A percentile compares a stretch with the other conserved stretches of the same genome.
These are phyloP conservation scores for Vulpes lagopus DNA, from an alignment of 2,113 vertebrate species.

Conservation along the genomic window DNA sequence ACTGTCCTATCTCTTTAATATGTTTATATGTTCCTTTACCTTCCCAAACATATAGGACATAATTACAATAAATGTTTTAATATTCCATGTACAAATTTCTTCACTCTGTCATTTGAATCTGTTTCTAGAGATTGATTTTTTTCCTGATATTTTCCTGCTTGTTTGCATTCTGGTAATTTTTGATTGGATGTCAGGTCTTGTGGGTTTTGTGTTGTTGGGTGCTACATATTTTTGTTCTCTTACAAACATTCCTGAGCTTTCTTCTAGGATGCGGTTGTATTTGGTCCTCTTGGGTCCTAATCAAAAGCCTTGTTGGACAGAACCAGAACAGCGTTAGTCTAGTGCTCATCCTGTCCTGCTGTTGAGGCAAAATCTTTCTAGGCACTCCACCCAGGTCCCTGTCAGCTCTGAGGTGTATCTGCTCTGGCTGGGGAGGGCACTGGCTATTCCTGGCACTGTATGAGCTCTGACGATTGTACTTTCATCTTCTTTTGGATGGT, in stretches of 20 bases:
- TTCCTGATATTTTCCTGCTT: not conserved
- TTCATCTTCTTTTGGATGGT: not conserved
- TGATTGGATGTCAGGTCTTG: not conserved
- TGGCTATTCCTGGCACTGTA: rapidly evolving
- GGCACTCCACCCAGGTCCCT: not conserved
- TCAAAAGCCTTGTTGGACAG: not conserved
- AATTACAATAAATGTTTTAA: not conserved
- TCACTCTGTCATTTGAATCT: not conserved
- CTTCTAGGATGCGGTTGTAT: not conserved
- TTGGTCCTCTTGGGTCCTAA: not conserved
- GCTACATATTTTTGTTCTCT: not conserved
- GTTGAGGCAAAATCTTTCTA: not conserved
- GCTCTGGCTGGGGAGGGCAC: not conserved
- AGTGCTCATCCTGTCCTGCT: not conserved
- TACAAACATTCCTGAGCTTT: too few relatives aligned
- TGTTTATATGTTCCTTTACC: not conserved
- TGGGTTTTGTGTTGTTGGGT: not conserved
- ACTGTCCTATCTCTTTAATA: not conserved
- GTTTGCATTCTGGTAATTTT: too few relatives aligned
- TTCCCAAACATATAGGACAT: not conserved
- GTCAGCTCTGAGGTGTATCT: too few relatives aligned
- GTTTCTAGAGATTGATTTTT: not conserved
- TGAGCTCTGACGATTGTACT: too few relatives aligned
- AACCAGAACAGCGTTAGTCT: not conserved
- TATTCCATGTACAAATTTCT: not conserved